phyloP scores from a whole-genome alignment of 2,113 vertebrate species.

The Chrysochloris asiatica region DNA sequence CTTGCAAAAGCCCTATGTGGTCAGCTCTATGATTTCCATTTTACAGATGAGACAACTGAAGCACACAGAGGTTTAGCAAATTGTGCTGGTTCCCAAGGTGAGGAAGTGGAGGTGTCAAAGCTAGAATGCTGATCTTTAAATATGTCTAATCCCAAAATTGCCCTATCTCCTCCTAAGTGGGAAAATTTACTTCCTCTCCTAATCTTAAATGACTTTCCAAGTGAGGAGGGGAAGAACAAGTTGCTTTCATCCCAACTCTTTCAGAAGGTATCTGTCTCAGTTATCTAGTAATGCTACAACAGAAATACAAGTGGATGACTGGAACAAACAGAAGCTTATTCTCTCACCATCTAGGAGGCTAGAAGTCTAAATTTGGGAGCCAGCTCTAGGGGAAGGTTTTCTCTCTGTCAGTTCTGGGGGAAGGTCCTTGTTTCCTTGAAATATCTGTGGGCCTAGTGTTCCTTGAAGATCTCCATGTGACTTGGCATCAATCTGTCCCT shows the following conservation, averaged over 20 bases:
- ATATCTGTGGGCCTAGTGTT: background rate
- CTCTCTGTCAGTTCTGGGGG: background rate
- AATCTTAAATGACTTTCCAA: slow-evolving; percentile 22
- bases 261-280: background rate
- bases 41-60: slow-evolving; percentile 19
- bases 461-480: background rate
- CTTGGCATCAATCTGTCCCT: background rate
- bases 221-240: background rate
- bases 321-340: too few relatives aligned
- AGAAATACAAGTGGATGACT: too few relatives aligned
- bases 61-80: background rate
- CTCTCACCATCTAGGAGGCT: too few relatives aligned
- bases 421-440: background rate
- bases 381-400: too few relatives aligned
- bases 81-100: background rate
- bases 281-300: too few relatives aligned
- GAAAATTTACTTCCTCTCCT: background rate
- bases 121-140: background rate
- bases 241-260: background rate
- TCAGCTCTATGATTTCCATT: background rate
- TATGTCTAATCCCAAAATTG: background rate
- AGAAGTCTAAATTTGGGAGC: too few relatives aligned
- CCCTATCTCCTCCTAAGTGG: background rate
- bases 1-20: background rate
- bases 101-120: background rate